phyloP scores from a whole-genome alignment of 2,888 invertebrate species.

The Ligdia adustata region DNA sequence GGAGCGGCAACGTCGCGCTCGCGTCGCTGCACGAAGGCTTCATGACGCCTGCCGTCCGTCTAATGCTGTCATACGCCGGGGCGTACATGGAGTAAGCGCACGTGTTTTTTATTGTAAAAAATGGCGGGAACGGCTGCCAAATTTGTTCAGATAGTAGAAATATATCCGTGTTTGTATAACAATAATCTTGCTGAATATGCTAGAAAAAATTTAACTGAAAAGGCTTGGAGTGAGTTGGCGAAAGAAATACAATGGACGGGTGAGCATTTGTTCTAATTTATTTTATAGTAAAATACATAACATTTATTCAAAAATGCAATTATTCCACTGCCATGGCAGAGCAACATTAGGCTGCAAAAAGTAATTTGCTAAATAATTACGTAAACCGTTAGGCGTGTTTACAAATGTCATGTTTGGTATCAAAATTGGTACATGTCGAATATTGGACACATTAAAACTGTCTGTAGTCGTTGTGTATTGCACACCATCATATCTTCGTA shows the following conservation, averaged over 20 bases:
- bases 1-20: too few relatives aligned
- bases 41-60: not conserved
- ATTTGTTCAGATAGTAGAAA: slow-evolving; percentile 23
- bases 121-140: slow-evolving; percentile 12
- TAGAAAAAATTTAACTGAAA: slow-evolving; percentile 29
- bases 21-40: not conserved
- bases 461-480: slow-evolving; percentile 16
- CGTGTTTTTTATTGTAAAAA: slow-evolving; percentile 14
- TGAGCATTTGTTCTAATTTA: slow-evolving; percentile 19
- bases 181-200: slow-evolving; percentile 31
- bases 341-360: slow-evolving; percentile 21
- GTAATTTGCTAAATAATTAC: slow-evolving; percentile 19
- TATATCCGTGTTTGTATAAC: slow-evolving; percentile 32
- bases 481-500: slow-evolving; percentile 14
- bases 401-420: slow-evolving; percentile 18
- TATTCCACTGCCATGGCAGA: slow-evolving; percentile 21
- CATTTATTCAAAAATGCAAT: slow-evolving; percentile 19
- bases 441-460: slow-evolving; percentile 18
- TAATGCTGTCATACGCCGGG: slow-evolving; percentile 9
- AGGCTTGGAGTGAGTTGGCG: slow-evolving; percentile 26
- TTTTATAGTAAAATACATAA: slow-evolving; percentile 9
- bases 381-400: slow-evolving; percentile 19
- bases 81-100: slow-evolving; percentile 17
- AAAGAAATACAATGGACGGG: slow-evolving; percentile 17
- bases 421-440: slow-evolving; percentile 19